Base-by-base conservation (phyloP, 1,140 invertebrate species). In the Drosophila gunungcola region DNA sequence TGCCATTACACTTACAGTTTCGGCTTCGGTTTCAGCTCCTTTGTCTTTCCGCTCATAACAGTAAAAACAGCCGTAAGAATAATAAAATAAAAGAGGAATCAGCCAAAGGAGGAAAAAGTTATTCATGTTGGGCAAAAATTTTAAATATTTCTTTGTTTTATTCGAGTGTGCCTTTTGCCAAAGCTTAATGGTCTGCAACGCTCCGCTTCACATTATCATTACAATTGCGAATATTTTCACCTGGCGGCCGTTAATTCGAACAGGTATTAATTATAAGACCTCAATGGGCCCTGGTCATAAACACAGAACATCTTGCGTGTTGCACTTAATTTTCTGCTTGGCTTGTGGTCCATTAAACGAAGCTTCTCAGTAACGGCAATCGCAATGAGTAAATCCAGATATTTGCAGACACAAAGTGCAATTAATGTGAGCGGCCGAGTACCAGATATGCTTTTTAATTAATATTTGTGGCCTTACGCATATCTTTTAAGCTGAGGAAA, bases 81-180 rank as follows among this genome's bases (percentile, higher is more conserved):
- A 72, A 72, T 73, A 73, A 73, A 72, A 45, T 43, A 53, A 57
- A 53, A 21, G 48, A 7, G 52, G 52, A 53, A 32, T 16, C 49
- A 41, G 63, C 36, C 62, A 38, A 64, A 16, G 61, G 21, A 42
- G 65, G 25, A 46, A 12, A 12, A 16, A 27, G 25, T 27, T 32
- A 43, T 39, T 32, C 46, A 53, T 69, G 69, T 64, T 60, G 56
- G 58, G 58, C 38, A 57, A 65, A 38, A 78, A 55, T 74, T 76
- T 82, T 54, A 78, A 78, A 83, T 74, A 64, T 78, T 83, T 83
- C 74, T 78, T 74, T 78, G 54, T 36, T 83, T 60, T 57, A 73
- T 55, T 83, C 48, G 21, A n/a, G 41, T 39, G 12, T 10, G 39
- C 39, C 51, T 42, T 36, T 34, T 32, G 70, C 46, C 34, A 56